Conservation (phyloP, 2,113 vertebrate species). For the Platysteira castanea region DNA sequence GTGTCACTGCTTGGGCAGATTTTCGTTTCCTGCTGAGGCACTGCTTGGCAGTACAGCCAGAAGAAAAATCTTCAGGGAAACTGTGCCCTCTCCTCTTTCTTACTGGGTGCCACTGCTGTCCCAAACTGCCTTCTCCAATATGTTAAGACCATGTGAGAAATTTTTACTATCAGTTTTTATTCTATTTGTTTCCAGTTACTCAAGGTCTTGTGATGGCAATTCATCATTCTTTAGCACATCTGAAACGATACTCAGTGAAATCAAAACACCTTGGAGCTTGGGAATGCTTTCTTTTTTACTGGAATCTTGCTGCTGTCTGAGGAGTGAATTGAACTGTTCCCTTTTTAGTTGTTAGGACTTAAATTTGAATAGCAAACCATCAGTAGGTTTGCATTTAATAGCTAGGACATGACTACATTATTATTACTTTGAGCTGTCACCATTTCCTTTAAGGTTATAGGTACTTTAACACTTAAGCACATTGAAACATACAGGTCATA, state of each 20-base stretch:
- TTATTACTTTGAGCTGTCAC: not conserved
- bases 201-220: not conserved
- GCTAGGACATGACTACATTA: not conserved
- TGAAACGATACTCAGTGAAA: not conserved
- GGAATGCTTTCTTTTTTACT: not conserved
- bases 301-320: not conserved
- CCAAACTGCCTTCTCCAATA: not conserved
- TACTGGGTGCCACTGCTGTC: not conserved
- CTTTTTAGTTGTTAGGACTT: not conserved
- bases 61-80: not conserved
- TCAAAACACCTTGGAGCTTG: not conserved
- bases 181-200: not conserved
- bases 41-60: not conserved
- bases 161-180: not conserved
- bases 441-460: not conserved
- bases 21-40: not conserved
- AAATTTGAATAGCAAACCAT: not conserved
- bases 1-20: not conserved
- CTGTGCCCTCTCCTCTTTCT: not conserved
- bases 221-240: not conserved
- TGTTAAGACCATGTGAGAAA: not conserved
- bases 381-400: not conserved
- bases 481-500: not conserved
- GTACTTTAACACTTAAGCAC: not conserved
- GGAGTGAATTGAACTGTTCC: not conserved